phyloP scores from a whole-genome alignment of 2,888 invertebrate species.

The Aphodius granarius region DNA sequence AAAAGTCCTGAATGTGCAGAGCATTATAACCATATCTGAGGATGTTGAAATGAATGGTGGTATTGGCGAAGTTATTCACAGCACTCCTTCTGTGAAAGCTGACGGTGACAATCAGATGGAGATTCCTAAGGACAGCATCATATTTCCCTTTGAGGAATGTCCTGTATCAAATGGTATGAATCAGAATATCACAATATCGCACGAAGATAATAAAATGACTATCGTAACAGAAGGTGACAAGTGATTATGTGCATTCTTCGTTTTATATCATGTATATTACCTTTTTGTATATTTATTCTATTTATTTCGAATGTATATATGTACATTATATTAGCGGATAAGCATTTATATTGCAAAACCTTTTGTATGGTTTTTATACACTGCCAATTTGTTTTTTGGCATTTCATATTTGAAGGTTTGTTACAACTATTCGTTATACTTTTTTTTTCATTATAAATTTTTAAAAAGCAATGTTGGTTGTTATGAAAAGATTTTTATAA shows the following conservation, averaged over 20 bases:
- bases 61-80: neutral
- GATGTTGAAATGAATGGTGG: neutral
- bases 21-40: conserved; percentile 24
- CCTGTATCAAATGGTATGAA: conserved; percentile 10
- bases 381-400: neutral
- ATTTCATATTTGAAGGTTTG: neutral
- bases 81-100: neutral
- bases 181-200: conserved; percentile 26
- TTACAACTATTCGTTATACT: neutral
- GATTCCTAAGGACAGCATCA: conserved; percentile 20
- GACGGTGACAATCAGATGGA: conserved; percentile 5
- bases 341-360: neutral
- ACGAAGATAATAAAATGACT: conserved; percentile 27
- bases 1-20: conserved; percentile 9
- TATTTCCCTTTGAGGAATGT: conserved; percentile 25
- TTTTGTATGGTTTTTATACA: neutral
- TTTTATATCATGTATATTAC: neutral
- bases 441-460: neutral
- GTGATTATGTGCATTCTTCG: neutral
- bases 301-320: neutral
- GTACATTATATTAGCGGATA: neutral
- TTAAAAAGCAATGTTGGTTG: neutral
- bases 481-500: neutral
- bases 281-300: neutral
- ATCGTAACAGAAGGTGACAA: conserved; percentile 20